Percentiles rank a stretch among this genome's conserved stretches.
These are phyloP conservation scores for Actinostola sp. DNA, from an alignment of 92 coral and sea anemone genomes.

Conservation along the genomic window DNA sequence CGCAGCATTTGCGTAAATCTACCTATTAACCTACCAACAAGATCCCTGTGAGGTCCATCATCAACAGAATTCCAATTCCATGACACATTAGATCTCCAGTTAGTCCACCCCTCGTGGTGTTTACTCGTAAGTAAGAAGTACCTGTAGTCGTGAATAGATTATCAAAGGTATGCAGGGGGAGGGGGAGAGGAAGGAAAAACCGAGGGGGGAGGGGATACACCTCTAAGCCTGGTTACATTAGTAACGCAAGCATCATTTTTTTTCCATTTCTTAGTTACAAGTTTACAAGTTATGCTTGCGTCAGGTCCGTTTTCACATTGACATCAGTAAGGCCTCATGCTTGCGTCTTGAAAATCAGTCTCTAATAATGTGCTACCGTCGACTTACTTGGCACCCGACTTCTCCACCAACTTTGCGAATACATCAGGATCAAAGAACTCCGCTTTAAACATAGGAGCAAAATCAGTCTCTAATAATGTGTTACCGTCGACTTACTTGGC, in stretches of 20 bases:
- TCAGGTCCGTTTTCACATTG: no score
- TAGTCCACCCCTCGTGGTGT: conserved; percentile 90
- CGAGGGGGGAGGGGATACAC: background rate
- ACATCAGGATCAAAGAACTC: conserved; percentile 87
- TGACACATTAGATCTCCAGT: conserved; percentile 86
- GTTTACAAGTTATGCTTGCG: no score
- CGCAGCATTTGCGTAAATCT: no score
- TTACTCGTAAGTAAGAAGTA: conserved; percentile 84
- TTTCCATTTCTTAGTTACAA: no score
- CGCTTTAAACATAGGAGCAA: conserved; percentile 91
- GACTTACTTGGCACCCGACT: conserved; percentile 86
- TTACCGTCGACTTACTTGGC: conserved; percentile 91
- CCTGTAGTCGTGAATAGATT: no score
- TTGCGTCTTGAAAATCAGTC: no score
- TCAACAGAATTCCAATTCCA: conserved; percentile 96
- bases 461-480: no score
- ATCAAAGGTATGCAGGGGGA: no score
- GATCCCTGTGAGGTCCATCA: conserved; percentile 88
- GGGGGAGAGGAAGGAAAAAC: background rate
- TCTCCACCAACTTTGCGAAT: conserved; percentile 76
- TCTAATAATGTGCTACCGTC: no score
- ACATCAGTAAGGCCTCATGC: no score
- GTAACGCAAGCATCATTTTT: background rate
- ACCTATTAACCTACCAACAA: conserved; percentile 64
- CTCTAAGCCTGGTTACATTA: background rate